Base-by-base conservation (phyloP, 1,140 invertebrate genomes). In the Drosophila carrolli region DNA sequence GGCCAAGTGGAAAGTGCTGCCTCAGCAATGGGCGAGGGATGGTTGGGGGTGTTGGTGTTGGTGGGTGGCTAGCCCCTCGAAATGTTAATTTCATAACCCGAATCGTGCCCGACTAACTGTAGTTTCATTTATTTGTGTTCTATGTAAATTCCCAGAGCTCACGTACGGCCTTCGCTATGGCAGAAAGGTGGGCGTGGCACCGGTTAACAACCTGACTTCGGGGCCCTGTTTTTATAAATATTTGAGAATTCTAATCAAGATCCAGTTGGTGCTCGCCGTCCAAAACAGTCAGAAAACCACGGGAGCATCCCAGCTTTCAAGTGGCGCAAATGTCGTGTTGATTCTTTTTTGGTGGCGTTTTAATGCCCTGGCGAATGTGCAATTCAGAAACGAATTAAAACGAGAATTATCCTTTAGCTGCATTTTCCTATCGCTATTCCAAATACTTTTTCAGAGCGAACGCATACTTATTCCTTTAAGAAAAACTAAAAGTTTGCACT, bases 221-320 rank as follows among this genome's bases (percentile, higher is more conserved):
- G 57, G 46, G 66, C 56, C 23, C 41, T 27, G 80, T 62, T 82
- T 90, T 88, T 88, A 91, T 91, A 91, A 91, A 91, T 91, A 91
- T 91, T 91, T 91, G 75, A 91, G 75, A 84, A 84, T 91, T 91
- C 80, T 91, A 91, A 91, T 91, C 88, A 91, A 91, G 88, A 91
- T 90, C 58, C 76, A 66, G 54, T 59, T 66, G 81, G 65, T 54
- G 46, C 60, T 68, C 35, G n/a, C 32, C 54, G 16, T 29, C 43
- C 51, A 43, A 27, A 51, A 23, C 5, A 14, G 47, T 5, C 27
- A 4, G 47, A 29, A 53, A 51, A 51, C 13, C 53, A 74, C 37
- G 16, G 35, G 35, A 35, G 32, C 66, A 54, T 54, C 32, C 35
- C 51, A 19, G 38, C 62, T 61, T 63, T 60, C 46, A 65, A 78